phyloP scores from a whole-genome alignment of 2,113 vertebrate species.

The Seriola quinqueradiata region DNA sequence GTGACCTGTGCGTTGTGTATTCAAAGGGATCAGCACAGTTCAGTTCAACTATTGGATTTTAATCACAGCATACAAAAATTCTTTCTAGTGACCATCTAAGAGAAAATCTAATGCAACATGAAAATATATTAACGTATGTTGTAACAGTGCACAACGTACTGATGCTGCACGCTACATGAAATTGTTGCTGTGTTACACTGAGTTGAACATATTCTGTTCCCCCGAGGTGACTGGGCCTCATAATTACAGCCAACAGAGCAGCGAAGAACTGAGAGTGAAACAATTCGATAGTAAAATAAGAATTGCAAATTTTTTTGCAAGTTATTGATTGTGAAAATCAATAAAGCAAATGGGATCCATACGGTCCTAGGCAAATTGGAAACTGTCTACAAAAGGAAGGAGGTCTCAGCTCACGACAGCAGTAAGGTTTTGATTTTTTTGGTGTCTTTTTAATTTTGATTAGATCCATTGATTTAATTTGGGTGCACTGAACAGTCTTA shows the following conservation, averaged over 20 bases:
- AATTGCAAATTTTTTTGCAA: slow-evolving; percentile 39
- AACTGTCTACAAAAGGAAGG: background rate
- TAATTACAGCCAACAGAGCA: slow-evolving; percentile 31
- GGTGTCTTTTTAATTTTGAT: background rate
- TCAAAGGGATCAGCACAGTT: slow-evolving; percentile 6
- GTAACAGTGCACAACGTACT: background rate
- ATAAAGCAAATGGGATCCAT: slow-evolving; percentile 18
- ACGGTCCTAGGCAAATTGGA: background rate
- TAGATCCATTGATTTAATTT: background rate
- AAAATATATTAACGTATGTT: background rate
- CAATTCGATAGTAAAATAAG: slow-evolving; percentile 19
- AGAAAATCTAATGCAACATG: background rate
- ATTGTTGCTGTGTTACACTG: background rate
- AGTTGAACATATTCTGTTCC: slow-evolving; percentile 22
- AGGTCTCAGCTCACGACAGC: background rate
- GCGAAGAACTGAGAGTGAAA: background rate
- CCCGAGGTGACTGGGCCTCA: slow-evolving; percentile 3
- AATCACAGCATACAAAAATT: background rate
- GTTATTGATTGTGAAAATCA: slow-evolving; percentile 41
- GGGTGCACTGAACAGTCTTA: background rate
- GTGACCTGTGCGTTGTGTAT: background rate
- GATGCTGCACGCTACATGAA: background rate
- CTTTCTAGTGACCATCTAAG: background rate
- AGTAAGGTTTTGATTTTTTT: background rate
- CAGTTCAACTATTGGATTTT: background rate